Evolutionary conservation across 2,113 vertebrate genomes (phyloP), one percentile per base, ranked within the genome.

Genomic region (Pungitius pungitius): DNA sequence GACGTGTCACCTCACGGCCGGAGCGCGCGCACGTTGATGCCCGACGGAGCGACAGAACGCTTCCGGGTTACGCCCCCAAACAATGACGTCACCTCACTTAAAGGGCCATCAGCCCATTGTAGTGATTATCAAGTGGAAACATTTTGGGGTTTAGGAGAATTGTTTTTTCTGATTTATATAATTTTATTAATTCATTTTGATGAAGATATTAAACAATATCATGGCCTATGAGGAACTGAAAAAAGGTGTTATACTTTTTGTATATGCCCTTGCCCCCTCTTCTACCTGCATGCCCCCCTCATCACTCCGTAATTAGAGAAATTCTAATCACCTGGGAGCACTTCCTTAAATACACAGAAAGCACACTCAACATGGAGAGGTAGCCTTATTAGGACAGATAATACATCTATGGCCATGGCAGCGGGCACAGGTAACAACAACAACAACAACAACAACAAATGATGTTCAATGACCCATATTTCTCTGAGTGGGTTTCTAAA

Each of bases 61-160:
- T 92, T 93, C 92, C 91, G 89, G 91, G 89, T 89, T 71, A 87
- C 88, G 62, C 85, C 88, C 73, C 39, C 55, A 73, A 45, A 20
- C 1, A 8, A 62, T 73, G 54, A 85, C 86, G 69, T 2, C 2
- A 6, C 0, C 1, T 42, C 55, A 61, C 75, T 91, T 89, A 92
- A 92, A 90, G 84, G 27, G 56, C 24, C 75, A 86, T 47, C 39
- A 22, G 8, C 47, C 14, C 2, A 10, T 33, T 51, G 6, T 3
- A 10, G 27, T 3, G n/a, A 6, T 18, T 2, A 1, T 12, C 11
- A 2, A 11, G 35, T 33, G 61, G 26, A 42, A 61, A 7, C 3
- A 39, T 37, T 51, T 52, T 35, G 4, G 11, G n/a, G 17, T 40
- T 17, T 63, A 20, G 40, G 14, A 18, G 22, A 43, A 45, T 62